These are phyloP conservation scores for Aselliscus stoliczkanus DNA, from an alignment of 2,797 vertebrate species.

Conservation along the genomic window DNA sequence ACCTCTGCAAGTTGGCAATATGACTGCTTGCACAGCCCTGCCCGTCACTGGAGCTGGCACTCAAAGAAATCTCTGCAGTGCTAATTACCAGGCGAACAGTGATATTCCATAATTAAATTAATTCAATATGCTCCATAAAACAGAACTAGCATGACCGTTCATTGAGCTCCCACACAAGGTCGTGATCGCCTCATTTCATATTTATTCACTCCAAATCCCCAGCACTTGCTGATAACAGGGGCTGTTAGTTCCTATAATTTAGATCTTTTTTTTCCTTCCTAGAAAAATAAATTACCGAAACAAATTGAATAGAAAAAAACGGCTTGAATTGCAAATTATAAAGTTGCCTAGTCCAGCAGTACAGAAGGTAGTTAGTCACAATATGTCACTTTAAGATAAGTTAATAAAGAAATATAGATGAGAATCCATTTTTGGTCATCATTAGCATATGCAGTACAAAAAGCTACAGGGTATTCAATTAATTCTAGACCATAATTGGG, in stretches of 20 bases:
- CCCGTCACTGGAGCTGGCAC: accelerated
- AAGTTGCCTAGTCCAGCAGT: conserved; percentile 78
- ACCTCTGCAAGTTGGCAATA: background rate
- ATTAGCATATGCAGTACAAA: conserved; percentile 78
- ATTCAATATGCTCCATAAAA: conserved; percentile 50
- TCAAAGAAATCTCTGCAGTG: background rate
- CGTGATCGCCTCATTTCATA: conserved; percentile 14
- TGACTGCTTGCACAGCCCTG: accelerated
- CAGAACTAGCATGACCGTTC: conserved; percentile 41
- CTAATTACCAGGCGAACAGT: conserved; percentile 34
- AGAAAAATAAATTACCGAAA: conserved; percentile 77
- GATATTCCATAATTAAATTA: conserved; percentile 51
- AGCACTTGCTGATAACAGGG: background rate
- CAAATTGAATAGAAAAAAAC: conserved; percentile 71
- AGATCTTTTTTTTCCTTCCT: conserved; percentile 36
- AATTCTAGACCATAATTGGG: conserved; percentile 82
- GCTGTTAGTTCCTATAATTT: conserved; percentile 44
- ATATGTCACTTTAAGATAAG: conserved; percentile 80
- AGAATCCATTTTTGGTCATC: conserved; percentile 80
- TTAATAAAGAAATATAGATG: conserved; percentile 81
- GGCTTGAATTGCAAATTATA: conserved; percentile 77
- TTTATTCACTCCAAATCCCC: conserved; percentile 32
- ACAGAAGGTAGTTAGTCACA: conserved; percentile 75
- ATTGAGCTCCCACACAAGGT: background rate
- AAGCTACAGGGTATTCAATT: conserved; percentile 80